These are phyloP conservation scores for Watersipora subatra DNA, from an alignment of 1,140 invertebrate genomes.

Conservation along the genomic window DNA sequence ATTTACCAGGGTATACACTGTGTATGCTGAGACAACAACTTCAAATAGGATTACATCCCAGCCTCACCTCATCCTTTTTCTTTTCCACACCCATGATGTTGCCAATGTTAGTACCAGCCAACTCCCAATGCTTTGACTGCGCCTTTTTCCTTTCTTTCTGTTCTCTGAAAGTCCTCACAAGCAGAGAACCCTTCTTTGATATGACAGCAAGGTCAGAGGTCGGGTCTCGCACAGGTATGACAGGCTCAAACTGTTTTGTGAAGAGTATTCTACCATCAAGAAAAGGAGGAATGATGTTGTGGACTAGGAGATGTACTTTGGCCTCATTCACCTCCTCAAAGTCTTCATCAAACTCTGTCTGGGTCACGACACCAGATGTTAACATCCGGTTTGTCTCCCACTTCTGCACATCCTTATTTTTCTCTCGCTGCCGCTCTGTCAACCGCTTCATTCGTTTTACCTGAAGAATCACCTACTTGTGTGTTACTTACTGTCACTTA, in stretches of 20 bases:
- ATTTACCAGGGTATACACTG: too few relatives aligned
- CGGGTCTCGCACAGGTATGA: slow-evolving; percentile 83
- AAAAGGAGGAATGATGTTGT: slow-evolving; percentile 97
- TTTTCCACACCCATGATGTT: slow-evolving; percentile 91
- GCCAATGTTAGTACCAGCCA: slow-evolving; percentile 88
- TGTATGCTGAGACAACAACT: too few relatives aligned
- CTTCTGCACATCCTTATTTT: slow-evolving; percentile 85
- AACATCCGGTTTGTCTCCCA: slow-evolving; percentile 98
- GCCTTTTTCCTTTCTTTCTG: slow-evolving; percentile 89
- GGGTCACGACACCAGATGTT: slow-evolving; percentile 83
- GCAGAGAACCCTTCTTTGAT: slow-evolving; percentile 76
- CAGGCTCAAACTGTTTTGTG: slow-evolving; percentile 94
- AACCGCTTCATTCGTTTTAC: slow-evolving; percentile 69
- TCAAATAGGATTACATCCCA: too few relatives aligned
- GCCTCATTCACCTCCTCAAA: slow-evolving; percentile 81
- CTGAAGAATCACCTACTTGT: too few relatives aligned
- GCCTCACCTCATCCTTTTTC: slow-evolving; percentile 53
- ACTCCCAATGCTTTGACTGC: slow-evolving; percentile 97
- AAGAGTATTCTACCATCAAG: slow-evolving; percentile 96
- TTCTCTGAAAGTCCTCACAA: slow-evolving; percentile 79
- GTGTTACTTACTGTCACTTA: too few relatives aligned
- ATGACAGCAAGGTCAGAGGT: slow-evolving; percentile 95
- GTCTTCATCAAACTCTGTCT: slow-evolving; percentile 77
- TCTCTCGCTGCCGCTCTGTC: slow-evolving; percentile 84
- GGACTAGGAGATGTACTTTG: slow-evolving; percentile 85